These are phyloP conservation scores for Xiphophorus hellerii DNA, from an alignment of 2,113 vertebrate species.

Conservation along the genomic window DNA sequence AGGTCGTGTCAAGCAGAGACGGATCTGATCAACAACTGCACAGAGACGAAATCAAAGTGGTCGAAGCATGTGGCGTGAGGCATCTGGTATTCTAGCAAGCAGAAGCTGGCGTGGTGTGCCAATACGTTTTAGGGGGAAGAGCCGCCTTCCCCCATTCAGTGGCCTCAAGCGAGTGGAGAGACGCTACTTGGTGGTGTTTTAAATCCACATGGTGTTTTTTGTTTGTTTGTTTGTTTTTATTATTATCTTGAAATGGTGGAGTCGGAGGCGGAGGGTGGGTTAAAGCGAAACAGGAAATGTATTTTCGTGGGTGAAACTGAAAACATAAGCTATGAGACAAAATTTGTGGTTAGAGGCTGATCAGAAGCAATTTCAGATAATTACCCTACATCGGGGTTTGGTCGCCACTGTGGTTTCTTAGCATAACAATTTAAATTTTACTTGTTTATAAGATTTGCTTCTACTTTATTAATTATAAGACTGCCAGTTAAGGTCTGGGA, in stretches of 20 bases:
- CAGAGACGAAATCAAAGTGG: constrained; percentile 77
- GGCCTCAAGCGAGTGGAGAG: constrained; percentile 62
- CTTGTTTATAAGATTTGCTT: neutral
- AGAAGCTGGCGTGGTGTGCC: constrained; percentile 69
- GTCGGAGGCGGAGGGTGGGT: neutral
- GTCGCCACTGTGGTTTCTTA: neutral
- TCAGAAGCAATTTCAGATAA: neutral
- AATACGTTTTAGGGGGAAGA: constrained; percentile 51
- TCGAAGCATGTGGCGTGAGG: constrained; percentile 74
- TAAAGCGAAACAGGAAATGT: neutral
- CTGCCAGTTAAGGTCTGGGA: neutral
- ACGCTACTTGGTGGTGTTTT: constrained; percentile 44
- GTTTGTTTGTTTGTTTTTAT: constrained; percentile 4
- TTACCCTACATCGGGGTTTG: neutral
- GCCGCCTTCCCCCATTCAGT: constrained; percentile 46
- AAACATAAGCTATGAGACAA: neutral
- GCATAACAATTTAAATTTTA: neutral
- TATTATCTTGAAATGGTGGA: neutral
- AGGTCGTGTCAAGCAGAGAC: constrained; percentile 72
- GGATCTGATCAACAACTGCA: constrained; percentile 79
- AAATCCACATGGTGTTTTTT: constrained; percentile 58
- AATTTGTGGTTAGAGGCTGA: neutral
- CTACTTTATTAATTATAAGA: neutral
- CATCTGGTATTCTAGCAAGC: constrained; percentile 74
- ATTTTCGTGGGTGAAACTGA: neutral